These are phyloP conservation scores for Neomorphus geoffroyi DNA, from an alignment of 2,797 vertebrate genomes.

Conservation along the genomic window DNA sequence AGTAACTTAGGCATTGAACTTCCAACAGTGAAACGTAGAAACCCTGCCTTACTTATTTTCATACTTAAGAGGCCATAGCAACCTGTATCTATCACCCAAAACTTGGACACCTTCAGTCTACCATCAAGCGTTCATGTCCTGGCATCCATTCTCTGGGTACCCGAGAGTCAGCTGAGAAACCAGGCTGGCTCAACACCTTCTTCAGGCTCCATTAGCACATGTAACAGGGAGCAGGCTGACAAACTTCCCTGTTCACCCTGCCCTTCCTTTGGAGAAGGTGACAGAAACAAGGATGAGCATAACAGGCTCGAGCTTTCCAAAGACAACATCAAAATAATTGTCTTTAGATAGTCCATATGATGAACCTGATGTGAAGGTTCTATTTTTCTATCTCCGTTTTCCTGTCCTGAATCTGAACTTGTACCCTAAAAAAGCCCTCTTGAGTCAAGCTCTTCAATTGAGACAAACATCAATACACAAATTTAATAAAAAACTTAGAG, in stretches of 20 bases:
- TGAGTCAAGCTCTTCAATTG: not conserved
- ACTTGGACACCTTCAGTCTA: not conserved
- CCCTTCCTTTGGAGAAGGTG: not conserved
- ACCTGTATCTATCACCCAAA: not conserved
- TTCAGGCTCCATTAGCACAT: not conserved
- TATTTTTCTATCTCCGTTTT: not conserved
- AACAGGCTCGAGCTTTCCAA: not conserved
- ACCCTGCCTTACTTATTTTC: not conserved
- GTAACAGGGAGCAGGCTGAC: accelerated
- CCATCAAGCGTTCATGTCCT: not conserved
- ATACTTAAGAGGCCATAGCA: not conserved
- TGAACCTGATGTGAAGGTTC: not conserved
- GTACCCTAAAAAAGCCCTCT: not conserved
- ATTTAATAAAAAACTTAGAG: not conserved
- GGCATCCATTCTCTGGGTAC: not conserved
- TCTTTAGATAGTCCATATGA: not conserved
- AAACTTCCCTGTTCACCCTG: not conserved
- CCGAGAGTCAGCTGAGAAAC: not conserved
- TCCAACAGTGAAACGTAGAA: not conserved
- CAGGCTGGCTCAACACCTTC: not conserved
- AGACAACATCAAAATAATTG: not conserved
- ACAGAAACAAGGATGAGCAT: not conserved
- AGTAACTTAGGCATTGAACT: not conserved
- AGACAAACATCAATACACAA: not conserved
- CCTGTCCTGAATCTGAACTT: not conserved